These are phyloP conservation scores for Probaryconus sp. DNA, from an alignment of 1,140 invertebrate genomes.

Conservation along the genomic window DNA sequence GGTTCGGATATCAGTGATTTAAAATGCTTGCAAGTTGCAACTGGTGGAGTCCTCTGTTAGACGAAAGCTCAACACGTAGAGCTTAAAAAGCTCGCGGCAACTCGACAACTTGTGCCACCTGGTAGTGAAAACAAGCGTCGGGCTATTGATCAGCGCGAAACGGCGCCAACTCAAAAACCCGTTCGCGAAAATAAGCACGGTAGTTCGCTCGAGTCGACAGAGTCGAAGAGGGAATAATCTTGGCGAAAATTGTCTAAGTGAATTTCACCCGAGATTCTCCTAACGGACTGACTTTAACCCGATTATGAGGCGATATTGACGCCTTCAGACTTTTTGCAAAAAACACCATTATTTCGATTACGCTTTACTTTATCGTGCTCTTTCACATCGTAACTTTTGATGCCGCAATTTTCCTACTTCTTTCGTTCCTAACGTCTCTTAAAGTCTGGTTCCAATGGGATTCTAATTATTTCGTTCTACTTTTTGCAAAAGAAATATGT, in stretches of 20 bases:
- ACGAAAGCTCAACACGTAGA: conserved; percentile 39
- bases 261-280: conserved; percentile 45
- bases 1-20: neutral
- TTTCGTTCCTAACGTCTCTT: too few relatives aligned
- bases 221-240: conserved; percentile 47
- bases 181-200: conserved; percentile 39
- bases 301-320: conserved; percentile 3
- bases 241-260: conserved; percentile 59
- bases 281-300: conserved; percentile 13
- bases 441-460: too few relatives aligned
- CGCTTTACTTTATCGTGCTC: too few relatives aligned
- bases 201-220: conserved; percentile 1
- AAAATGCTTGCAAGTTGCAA: conserved; percentile 10
- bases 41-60: conserved; percentile 48
- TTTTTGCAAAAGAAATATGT: too few relatives aligned
- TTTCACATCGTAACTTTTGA: too few relatives aligned
- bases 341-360: too few relatives aligned
- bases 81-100: conserved; percentile 23
- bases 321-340: too few relatives aligned
- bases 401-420: too few relatives aligned
- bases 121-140: conserved; percentile 52
- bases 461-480: too few relatives aligned
- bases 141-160: conserved; percentile 73
- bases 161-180: conserved; percentile 68
- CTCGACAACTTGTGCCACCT: conserved; percentile 69